These are phyloP conservation scores for Drosophila multiciliata DNA, from an alignment of 2,888 invertebrate genomes.

Conservation along the genomic window DNA sequence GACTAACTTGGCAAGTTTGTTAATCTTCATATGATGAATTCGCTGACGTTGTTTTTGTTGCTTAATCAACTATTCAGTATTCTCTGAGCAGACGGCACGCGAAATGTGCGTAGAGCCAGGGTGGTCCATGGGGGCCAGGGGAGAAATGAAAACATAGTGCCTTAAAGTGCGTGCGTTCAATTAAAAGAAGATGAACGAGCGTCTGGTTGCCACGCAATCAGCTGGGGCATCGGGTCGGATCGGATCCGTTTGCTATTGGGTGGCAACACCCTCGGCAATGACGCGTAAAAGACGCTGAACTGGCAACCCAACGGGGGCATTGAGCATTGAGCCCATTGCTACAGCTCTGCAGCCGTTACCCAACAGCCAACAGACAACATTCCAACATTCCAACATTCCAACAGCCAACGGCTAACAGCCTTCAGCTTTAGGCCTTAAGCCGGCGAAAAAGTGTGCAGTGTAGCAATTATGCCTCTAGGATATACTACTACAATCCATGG, in stretches of 20 bases:
- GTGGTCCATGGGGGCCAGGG: too few relatives aligned
- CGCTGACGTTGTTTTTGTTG: neutral
- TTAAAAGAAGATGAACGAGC: conserved; percentile 65
- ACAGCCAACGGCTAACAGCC: conserved; percentile 12
- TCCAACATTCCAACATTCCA: conserved; percentile 2
- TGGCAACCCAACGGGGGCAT: conserved; percentile 19
- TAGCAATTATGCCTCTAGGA: conserved; percentile 48
- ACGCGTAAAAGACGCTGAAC: conserved; percentile 61
- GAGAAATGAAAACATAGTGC: conserved; percentile 9
- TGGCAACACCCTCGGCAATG: conserved; percentile 49
- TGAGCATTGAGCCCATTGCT: conserved; percentile 2
- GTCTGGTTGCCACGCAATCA: conserved; percentile 29
- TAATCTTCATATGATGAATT: conserved; percentile 3
- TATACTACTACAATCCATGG: conserved; percentile 13
- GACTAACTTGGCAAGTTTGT: neutral
- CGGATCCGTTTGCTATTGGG: conserved; percentile 31
- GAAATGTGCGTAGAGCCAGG: neutral
- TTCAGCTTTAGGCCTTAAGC: conserved; percentile 36
- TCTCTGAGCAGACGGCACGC: neutral
- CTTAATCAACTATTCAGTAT: conserved; percentile 5
- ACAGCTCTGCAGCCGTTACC: neutral
- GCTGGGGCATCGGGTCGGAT: conserved; percentile 26
- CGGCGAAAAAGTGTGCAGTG: conserved; percentile 46
- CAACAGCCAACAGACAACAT: conserved; percentile 1
- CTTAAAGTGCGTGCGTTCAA: conserved; percentile 56